Evolutionary conservation across 2,888 invertebrate species (phyloP).

Genomic region (Syrista parreyssii): DNA sequence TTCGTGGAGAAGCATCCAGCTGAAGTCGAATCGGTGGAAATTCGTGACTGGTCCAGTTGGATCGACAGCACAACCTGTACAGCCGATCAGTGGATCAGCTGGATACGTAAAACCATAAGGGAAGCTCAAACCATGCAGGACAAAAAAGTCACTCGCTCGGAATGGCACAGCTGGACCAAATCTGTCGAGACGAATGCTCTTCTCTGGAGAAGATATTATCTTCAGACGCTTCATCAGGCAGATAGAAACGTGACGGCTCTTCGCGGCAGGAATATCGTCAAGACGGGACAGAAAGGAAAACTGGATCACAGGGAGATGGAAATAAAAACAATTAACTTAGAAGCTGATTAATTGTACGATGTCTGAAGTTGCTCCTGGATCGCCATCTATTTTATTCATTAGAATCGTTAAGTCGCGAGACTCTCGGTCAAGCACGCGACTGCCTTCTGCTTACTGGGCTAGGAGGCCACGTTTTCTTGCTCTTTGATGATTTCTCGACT

Average conservation of each 20-base stretch:
- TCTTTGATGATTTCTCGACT: too few species aligned
- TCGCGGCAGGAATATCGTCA: constrained; percentile 40
- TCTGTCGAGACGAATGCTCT: constrained; percentile 42
- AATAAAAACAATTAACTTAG: too few species aligned
- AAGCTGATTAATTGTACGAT: too few species aligned
- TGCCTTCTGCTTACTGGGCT: too few species aligned
- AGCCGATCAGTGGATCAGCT: constrained; percentile 46
- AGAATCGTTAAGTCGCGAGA: too few species aligned
- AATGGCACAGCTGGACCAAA: constrained; percentile 44
- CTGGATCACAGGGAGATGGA: constrained; percentile 20
- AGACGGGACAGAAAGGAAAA: constrained; percentile 33
- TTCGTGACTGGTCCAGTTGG: constrained; percentile 50
- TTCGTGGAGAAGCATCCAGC: constrained; percentile 41
- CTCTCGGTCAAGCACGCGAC: too few species aligned
- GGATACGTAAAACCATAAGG: constrained; percentile 42
- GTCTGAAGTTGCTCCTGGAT: too few species aligned
- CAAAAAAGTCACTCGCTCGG: constrained; percentile 36
- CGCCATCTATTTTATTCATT: too few species aligned
- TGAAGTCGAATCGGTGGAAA: constrained; percentile 44
- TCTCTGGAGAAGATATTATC: constrained; percentile 45
- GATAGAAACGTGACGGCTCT: constrained; percentile 45
- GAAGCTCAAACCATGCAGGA: constrained; percentile 37
- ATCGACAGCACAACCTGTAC: constrained; percentile 34
- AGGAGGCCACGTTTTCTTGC: too few species aligned
- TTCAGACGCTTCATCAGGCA: constrained; percentile 43